Base-by-base conservation (phyloP, 2,113 vertebrate genomes). In the Sinocyclocheilus rhinocerous region DNA sequence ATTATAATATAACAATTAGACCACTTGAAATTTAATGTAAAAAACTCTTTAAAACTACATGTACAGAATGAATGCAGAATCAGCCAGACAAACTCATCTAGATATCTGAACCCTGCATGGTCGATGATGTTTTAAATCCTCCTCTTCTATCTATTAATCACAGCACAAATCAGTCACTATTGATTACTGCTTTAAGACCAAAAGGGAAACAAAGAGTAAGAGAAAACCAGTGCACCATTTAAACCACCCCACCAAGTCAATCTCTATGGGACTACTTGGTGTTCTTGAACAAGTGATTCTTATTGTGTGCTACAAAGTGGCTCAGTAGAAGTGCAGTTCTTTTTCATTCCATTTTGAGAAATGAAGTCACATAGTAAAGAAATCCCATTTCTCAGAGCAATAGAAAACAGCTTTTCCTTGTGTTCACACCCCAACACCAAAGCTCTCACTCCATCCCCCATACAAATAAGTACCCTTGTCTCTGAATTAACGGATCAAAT, bases 321-420 rank as follows among this genome's bases (percentile, higher is more conserved):
- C 24, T 70, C 16, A 59, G 72, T 20, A 20, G 12, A 85, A 84
- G 83, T 18, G 76, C 83, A 69, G 11, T 45, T 45, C 16, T 83
- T 72, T 55, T 83, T 29, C 18, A 52, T 72, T 72, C 4, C 26
- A 22, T 67, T 70, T 73, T 79, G 13, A 83, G 12, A 86, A 78
- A 22, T 26, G 33, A 86, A 67, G 42, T 61, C 42, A 16, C 65
- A 70, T 15, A 70, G 83, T 67, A 70, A 69, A 77, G 36, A 81
- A 85, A 69, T 16, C 39, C 76, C 29, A 83, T 77, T 86, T 88
- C 63, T 63, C 63, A 83, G 16, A 76, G 24, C 45, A 83, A 81
- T 45, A 88, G 83, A 59, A 85, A 73, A 85, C 4, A 76, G 52
- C 24, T 82, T 33, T 81, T 39, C 18, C 11, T 42, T n/a, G 15